Evolutionary conservation across 2,888 invertebrate species (phyloP), one percentile per base, ranked within the genome.

Genomic region (Willowsia nigromaculata): DNA sequence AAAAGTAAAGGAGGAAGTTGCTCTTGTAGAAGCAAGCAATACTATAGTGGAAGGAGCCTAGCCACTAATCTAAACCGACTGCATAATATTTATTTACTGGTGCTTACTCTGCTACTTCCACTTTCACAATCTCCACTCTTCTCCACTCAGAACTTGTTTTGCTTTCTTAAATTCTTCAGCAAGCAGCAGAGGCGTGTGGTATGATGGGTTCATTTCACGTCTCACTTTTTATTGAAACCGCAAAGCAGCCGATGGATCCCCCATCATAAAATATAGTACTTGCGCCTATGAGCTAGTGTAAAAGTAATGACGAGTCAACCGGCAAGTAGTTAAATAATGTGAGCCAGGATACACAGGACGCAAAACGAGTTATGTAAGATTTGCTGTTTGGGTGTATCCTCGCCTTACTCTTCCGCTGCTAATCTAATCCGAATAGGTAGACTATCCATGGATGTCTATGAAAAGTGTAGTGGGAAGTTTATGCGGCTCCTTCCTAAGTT

Each of bases 51-150:
- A 40, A 37, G 62, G 22, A 56, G 56, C 37, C 9, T 9, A 18
- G 15, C 84, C 71, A 56, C 71, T 84, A 84, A 84, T 84, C 84
- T 56, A 84, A 84, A 71, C 82, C 65, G 47, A 47, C 71, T 71
- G 53, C 40, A 74, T 47, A 74, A 74, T 74, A 74, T 74, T 74
- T 74, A 74, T 74, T 74, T 74, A 74, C 74, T 74, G 74, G n/a
- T 74, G 47, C 50, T 68, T 68, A 18, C 68, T 47, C 56, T 22
- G 6, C 50, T 27, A n/a, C 78, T 78, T 56, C 1, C 15, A 74
- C 37, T 78, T 76, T 76, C n/a, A 33, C 56, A 37, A 53, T 56
- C 53, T 50, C 30, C 1, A 13, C 33, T 33, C 65, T n/a, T 30
- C 33, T 33, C 56, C 56, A 33, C 56, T 47, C 56, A 56, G 56